Evolutionary conservation across 2,888 invertebrate species (phyloP).

Genomic region (Nemurella pictetii): DNA sequence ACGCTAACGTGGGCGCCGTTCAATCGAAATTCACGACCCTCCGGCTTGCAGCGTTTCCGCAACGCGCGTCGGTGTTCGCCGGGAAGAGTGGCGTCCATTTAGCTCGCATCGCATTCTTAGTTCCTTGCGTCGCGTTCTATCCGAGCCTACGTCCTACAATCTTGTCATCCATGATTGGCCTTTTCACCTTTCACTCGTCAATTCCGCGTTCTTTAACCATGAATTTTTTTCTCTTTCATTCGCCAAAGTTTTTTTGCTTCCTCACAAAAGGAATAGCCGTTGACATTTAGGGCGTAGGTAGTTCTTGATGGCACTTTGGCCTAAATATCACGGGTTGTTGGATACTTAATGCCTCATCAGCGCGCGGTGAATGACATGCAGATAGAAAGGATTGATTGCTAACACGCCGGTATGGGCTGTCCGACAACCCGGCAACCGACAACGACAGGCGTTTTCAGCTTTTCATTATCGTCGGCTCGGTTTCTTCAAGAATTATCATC

Average conservation of each 20-base stretch:
- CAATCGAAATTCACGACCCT: background rate
- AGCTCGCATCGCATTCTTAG: background rate
- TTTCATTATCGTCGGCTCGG: background rate
- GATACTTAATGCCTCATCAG: background rate
- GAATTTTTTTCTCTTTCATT: background rate
- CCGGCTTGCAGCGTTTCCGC: background rate
- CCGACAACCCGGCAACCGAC: background rate
- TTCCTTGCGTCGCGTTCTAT: background rate
- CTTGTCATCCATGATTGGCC: background rate
- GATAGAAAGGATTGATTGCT: background rate
- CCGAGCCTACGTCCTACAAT: no score
- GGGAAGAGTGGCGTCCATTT: background rate
- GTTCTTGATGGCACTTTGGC: background rate
- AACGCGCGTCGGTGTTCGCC: background rate
- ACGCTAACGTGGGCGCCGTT: background rate
- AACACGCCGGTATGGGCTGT: background rate
- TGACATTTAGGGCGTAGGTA: constrained; percentile 9
- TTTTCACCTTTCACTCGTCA: background rate
- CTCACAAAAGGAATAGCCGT: background rate
- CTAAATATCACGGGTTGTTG: background rate
- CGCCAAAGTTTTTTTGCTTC: background rate
- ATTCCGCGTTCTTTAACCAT: background rate
- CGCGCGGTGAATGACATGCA: background rate
- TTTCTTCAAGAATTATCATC: background rate
- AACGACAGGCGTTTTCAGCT: background rate